Conservation (phyloP, 2,113 vertebrate species). For the Thalassarche chlororhynchos region DNA sequence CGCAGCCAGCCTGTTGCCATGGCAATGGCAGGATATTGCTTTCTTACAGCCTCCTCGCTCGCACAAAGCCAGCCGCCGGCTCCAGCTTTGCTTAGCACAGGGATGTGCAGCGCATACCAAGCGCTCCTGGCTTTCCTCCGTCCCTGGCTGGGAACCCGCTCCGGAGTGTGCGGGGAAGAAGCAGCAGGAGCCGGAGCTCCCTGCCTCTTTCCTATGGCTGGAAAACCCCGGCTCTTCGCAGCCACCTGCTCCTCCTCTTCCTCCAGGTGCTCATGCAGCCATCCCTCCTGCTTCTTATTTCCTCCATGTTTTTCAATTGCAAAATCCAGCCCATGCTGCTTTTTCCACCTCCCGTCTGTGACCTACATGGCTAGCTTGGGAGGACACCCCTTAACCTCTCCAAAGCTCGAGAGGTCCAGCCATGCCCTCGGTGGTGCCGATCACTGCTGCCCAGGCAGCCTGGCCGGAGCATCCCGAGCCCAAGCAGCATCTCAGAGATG, state of each 20-base stretch:
- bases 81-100: slow-evolving; percentile 61
- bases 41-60: slow-evolving; percentile 64
- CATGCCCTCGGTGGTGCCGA: rapidly evolving
- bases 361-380: background rate
- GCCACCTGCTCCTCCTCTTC: background rate
- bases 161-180: background rate
- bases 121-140: slow-evolving; percentile 34
- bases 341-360: background rate
- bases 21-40: slow-evolving; percentile 77
- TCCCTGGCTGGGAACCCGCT: background rate
- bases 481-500: background rate
- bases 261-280: background rate
- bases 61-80: slow-evolving; percentile 70
- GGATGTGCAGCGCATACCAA: slow-evolving; percentile 75
- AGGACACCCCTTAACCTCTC: background rate
- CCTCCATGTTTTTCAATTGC: background rate
- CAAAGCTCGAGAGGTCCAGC: background rate
- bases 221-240: background rate
- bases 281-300: background rate
- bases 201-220: slow-evolving; percentile 27
- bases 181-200: background rate
- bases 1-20: slow-evolving; percentile 54
- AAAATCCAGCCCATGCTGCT: background rate
- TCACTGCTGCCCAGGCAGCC: background rate
- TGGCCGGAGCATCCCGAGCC: background rate